Percentiles rank a stretch among this genome's conserved stretches.
phyloP scores from a whole-genome alignment of 2,888 invertebrate genomes.

The Cephus runcator region DNA sequence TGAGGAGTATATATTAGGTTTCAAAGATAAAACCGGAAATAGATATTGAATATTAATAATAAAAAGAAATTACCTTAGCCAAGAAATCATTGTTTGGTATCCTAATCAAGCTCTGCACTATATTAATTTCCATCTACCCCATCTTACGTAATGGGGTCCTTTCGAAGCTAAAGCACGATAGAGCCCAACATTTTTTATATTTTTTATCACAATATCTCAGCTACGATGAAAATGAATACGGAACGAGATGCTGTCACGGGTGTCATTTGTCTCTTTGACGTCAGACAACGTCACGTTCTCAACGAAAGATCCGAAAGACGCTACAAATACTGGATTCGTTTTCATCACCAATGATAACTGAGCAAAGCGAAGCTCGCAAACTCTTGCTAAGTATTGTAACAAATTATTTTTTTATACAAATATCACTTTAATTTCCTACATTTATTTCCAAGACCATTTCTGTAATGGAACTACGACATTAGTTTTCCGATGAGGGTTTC shows the following conservation, averaged over 20 bases:
- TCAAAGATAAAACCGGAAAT: background rate
- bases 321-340: background rate
- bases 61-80: background rate
- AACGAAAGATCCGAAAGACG: no score
- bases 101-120: background rate
- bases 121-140: background rate
- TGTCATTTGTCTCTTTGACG: slow-evolving; percentile 27
- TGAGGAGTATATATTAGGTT: background rate
- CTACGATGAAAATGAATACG: slow-evolving; percentile 28
- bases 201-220: background rate
- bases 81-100: background rate
- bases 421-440: background rate
- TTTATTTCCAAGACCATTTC: background rate
- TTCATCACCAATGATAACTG: background rate
- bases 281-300: slow-evolving; percentile 22
- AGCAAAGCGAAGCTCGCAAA: background rate
- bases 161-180: background rate
- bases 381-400: background rate
- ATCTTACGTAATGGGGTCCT: background rate
- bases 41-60: background rate
- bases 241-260: slow-evolving; percentile 19
- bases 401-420: background rate
- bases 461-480: no score
- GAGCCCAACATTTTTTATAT: background rate
- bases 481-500: background rate